Evolutionary conservation across 2,113 vertebrate genomes (phyloP).

Genomic region (Ptychochromis oligacanthus): DNA sequence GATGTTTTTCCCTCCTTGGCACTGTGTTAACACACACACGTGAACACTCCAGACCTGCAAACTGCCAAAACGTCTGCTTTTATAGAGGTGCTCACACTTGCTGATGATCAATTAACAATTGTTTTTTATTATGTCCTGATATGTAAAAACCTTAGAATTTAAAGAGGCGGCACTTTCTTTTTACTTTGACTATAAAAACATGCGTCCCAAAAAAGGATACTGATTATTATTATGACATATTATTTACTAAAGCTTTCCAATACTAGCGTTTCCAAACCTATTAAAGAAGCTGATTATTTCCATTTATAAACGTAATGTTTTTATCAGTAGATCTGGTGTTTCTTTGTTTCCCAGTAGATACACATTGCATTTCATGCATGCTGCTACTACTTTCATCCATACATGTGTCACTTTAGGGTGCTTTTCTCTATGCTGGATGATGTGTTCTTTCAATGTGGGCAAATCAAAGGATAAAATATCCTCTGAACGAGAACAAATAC

Average conservation of each 20-base stretch:
- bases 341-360: background rate
- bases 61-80: background rate
- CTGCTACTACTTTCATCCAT: background rate
- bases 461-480: conserved; percentile 13
- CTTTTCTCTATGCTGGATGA: background rate
- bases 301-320: background rate
- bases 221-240: no score
- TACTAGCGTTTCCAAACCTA: no score
- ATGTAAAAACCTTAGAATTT: background rate
- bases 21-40: background rate
- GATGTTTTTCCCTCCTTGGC: background rate
- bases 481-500: conserved; percentile 21
- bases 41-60: background rate
- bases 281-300: background rate
- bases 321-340: background rate
- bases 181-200: background rate
- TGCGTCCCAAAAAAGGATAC: no score
- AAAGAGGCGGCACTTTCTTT: background rate
- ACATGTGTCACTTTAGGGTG: background rate
- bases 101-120: background rate
- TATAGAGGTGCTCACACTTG: background rate
- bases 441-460: conserved; percentile 8
- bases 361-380: background rate
- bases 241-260: no score
- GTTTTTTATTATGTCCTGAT: background rate